phyloP scores from a whole-genome alignment of 2,888 invertebrate genomes.

The Amphipyra berbera region DNA sequence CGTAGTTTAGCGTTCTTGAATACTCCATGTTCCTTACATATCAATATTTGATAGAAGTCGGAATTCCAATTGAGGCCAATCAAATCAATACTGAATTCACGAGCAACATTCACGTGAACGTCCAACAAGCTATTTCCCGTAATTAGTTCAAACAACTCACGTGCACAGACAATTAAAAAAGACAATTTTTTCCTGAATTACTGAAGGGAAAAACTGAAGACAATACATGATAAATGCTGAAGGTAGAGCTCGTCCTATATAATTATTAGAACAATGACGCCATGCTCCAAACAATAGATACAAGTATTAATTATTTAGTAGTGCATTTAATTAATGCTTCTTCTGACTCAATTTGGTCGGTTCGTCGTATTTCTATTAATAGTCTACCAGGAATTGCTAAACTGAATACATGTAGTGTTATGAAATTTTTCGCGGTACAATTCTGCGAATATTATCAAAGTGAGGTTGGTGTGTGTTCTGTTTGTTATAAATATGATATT shows the following conservation, averaged over 20 bases:
- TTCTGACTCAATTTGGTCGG: conserved; percentile 33
- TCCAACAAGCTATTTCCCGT: conserved; percentile 28
- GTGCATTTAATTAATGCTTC: conserved; percentile 35
- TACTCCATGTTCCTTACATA: too few relatives aligned
- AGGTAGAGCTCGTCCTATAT: too few relatives aligned
- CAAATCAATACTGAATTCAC: neutral
- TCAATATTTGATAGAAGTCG: too few relatives aligned
- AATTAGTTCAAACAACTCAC: conserved; percentile 27
- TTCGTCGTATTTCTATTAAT: conserved; percentile 42
- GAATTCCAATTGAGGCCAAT: too few relatives aligned
- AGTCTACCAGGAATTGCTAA: conserved; percentile 35
- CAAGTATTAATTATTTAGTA: neutral
- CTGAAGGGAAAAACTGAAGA: conserved; percentile 10
- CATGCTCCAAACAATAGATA: conserved; percentile 11
- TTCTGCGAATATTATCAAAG: conserved; percentile 22
- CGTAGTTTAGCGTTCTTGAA: too few relatives aligned
- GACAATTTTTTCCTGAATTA: conserved; percentile 1
- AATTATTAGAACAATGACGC: neutral
- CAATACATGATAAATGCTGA: too few relatives aligned
- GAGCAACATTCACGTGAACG: conserved; percentile 26
- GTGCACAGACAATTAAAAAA: conserved; percentile 20
- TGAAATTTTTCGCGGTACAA: conserved; percentile 27
- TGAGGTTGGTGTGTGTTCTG: neutral
- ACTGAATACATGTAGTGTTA: conserved; percentile 11
- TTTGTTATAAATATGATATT: neutral